Conservation (phyloP, 2,113 vertebrate species). For the Alexandromys fortis region DNA sequence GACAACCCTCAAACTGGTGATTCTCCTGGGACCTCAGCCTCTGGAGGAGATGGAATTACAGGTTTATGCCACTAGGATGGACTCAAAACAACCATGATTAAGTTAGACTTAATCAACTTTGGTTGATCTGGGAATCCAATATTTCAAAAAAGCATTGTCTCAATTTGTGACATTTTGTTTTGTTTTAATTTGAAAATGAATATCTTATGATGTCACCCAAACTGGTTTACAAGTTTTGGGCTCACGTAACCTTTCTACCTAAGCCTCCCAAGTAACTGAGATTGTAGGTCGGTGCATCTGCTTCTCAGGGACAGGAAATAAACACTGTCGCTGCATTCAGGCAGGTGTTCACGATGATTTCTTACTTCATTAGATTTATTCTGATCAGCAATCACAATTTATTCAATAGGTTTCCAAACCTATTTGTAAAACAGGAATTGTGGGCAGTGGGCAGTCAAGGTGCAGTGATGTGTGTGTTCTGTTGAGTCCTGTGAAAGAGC, state of each 20-base stretch:
- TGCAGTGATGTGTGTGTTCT: slow-evolving; percentile 44
- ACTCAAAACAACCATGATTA: slow-evolving; percentile 13
- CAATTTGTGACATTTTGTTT: background rate
- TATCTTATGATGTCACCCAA: background rate
- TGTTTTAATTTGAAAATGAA: background rate
- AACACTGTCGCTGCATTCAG: slow-evolving; percentile 11
- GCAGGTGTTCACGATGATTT: background rate
- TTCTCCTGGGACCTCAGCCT: background rate
- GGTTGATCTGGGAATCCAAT: background rate
- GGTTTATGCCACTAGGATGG: background rate
- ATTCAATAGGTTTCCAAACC: slow-evolving; percentile 24
- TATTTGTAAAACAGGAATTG: background rate
- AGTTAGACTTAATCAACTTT: background rate
- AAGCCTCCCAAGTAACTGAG: background rate
- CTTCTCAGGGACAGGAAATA: background rate
- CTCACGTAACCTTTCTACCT: background rate
- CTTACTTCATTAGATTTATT: background rate
- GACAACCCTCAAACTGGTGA: background rate
- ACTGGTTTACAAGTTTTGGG: background rate
- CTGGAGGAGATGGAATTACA: background rate
- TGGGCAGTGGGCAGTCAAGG: background rate
- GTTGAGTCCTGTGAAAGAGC: background rate
- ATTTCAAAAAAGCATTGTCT: background rate
- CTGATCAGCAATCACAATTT: slow-evolving; percentile 20
- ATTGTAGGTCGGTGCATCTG: background rate